phyloP scores from a whole-genome alignment of 2,797 vertebrate genomes.

The Staurois parvus region DNA sequence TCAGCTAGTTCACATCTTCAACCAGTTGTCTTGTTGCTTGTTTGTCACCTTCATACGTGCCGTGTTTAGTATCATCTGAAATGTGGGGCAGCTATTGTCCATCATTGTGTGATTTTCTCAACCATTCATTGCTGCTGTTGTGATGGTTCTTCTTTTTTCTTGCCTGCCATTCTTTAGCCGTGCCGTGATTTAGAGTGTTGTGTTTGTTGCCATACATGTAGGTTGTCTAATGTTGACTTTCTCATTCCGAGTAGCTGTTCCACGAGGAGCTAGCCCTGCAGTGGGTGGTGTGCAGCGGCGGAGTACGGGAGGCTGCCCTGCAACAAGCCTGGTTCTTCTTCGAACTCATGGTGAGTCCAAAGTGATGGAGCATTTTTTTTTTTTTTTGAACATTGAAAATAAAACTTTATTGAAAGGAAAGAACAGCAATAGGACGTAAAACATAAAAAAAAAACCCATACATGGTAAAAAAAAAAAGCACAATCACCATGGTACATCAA shows the following conservation, averaged over 20 bases:
- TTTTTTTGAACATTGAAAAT: no score
- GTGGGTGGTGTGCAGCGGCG: conserved; percentile 98
- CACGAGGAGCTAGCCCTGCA: conserved; percentile 97
- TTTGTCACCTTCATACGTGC: background rate
- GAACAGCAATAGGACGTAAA: no score
- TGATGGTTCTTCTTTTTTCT: conserved; percentile 68
- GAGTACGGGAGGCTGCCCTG: conserved; percentile 92
- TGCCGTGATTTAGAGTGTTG: background rate
- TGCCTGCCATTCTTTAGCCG: conserved; percentile 65
- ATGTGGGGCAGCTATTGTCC: conserved; percentile 64
- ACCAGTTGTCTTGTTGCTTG: background rate
- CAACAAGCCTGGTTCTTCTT: conserved; percentile 99
- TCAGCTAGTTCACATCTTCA: background rate
- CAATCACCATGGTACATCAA: no score
- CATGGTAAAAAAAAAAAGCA: no score
- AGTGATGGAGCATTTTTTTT: no score
- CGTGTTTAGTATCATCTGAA: conserved; percentile 1
- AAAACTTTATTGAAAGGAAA: no score
- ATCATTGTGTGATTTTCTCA: conserved; percentile 66
- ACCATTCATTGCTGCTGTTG: conserved; percentile 70
- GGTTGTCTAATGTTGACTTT: conserved; percentile 59
- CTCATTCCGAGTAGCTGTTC: conserved; percentile 85
- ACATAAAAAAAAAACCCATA: no score
- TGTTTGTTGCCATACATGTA: background rate
- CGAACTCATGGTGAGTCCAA: conserved; percentile 92